Evolutionary conservation across 2,797 vertebrate species (phyloP), one percentile per base, ranked within the genome.

Genomic region (Dendrocincla fuliginosa): DNA sequence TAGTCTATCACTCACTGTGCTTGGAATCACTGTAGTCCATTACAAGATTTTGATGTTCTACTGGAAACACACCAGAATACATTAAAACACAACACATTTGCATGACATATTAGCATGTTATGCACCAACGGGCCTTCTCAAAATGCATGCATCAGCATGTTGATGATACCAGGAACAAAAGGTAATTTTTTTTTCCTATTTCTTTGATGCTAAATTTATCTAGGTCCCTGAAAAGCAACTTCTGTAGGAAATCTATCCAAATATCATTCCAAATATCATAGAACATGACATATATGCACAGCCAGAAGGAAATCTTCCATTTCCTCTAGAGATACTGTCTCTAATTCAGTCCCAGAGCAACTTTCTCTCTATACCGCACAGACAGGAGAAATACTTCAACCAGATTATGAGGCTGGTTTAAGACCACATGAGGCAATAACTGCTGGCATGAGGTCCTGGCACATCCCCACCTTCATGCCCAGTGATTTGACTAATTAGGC

Each of bases 401-500:
- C 28, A 84, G 64, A 64, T 97, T 96, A 97, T 83, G 94, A 98
- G 98, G 95, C 96, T 98, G 95, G 96, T 98, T 98, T 98, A 97
- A 96, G 73, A 97, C 85, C 90, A 70, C n/a, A 97, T 95, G 90
- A 97, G 91, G 96, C 94, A 97, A 95, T 95, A 98, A 98, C 95
- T 98, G 95, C 94, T 97, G 97, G 95, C 95, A 93, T 68, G 92
- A 74, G 68, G 61, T 97, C 84, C 97, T 98, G 97, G 98, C 97
- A 98, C 84, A 95, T 93, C 96, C 95, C 97, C 96, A 97, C 97
- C 96, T 98, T 98, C 96, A 97, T 95, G 97, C 90, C 91, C 97
- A 97, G 82, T 98, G 97, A 98, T 98, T 95, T 97, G 90, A 91
- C 96, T 98, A 98, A 98, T 98, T 97, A 98, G 94, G 86, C 85